These are phyloP conservation scores for Herminia tarsipennalis DNA, from an alignment of 2,888 invertebrate genomes.

Conservation along the genomic window DNA sequence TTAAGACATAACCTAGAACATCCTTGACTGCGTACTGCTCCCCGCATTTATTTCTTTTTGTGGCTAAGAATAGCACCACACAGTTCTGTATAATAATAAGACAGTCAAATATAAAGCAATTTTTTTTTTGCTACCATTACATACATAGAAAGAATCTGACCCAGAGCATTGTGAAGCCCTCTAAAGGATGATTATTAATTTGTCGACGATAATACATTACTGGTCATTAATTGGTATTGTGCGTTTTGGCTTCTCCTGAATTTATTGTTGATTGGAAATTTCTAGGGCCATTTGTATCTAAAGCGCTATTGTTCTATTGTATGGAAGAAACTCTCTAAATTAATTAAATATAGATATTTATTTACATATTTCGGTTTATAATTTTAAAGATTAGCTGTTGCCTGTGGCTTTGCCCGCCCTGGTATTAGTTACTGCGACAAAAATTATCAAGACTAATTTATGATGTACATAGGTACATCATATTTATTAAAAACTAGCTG, in stretches of 20 bases:
- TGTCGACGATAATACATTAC: slow-evolving; percentile 49
- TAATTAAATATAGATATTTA: background rate
- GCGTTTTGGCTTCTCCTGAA: slow-evolving; percentile 34
- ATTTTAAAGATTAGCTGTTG: too few relatives aligned
- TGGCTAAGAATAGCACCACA: too few relatives aligned
- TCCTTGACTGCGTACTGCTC: too few relatives aligned
- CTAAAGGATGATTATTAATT: slow-evolving; percentile 61
- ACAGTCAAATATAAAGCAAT: background rate
- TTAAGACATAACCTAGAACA: too few relatives aligned
- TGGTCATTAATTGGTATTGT: slow-evolving; percentile 44
- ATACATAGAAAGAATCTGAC: slow-evolving; percentile 52
- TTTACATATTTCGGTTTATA: too few relatives aligned
- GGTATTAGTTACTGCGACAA: too few relatives aligned
- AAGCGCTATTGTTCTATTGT: background rate
- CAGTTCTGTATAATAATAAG: too few relatives aligned
- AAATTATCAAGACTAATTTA: too few relatives aligned
- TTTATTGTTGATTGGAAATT: slow-evolving; percentile 22
- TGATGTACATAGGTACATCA: too few relatives aligned
- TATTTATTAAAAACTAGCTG: too few relatives aligned
- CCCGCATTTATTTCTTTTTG: too few relatives aligned
- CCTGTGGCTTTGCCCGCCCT: too few relatives aligned
- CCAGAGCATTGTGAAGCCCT: slow-evolving; percentile 53
- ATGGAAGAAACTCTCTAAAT: background rate
- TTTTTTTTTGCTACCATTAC: slow-evolving; percentile 35
- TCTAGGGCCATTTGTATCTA: background rate